phyloP scores from a whole-genome alignment of 2,888 invertebrate species.

The Xestia xanthographa region DNA sequence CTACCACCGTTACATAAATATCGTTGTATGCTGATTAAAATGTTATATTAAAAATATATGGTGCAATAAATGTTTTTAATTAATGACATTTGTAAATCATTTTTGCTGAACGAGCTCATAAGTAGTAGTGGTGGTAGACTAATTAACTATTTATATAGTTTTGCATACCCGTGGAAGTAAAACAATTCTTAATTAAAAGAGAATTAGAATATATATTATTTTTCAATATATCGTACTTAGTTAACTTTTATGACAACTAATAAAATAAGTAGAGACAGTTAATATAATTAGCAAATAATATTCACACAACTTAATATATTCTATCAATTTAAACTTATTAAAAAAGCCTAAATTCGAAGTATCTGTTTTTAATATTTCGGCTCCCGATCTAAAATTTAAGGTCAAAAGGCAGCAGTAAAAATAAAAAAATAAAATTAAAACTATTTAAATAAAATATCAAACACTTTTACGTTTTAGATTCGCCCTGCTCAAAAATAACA shows the following conservation, averaged over 20 bases:
- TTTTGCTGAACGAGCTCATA: not conserved
- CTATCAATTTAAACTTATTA: not conserved
- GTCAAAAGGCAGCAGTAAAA: not conserved
- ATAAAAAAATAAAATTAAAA: too few species aligned
- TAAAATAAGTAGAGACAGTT: not conserved
- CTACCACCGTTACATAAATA: not conserved
- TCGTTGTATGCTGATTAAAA: not conserved
- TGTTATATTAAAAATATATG: conserved; percentile 3
- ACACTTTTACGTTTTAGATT: not conserved
- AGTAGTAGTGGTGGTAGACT: too few species aligned
- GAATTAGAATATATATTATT: not conserved
- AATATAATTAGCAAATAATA: conserved; percentile 1
- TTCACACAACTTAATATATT: not conserved
- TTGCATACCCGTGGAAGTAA: not conserved
- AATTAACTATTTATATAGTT: not conserved
- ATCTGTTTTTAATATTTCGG: not conserved
- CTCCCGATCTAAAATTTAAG: not conserved
- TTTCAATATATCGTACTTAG: not conserved
- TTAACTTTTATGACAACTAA: not conserved
- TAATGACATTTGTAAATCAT: not conserved
- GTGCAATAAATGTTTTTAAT: not conserved
- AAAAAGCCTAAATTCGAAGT: not conserved
- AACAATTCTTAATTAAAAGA: not conserved
- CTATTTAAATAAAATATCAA: not conserved
- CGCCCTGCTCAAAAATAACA: conserved; percentile 7